Evolutionary conservation across 1,140 invertebrate genomes (phyloP).

Genomic region (Mylabris phalerata): DNA sequence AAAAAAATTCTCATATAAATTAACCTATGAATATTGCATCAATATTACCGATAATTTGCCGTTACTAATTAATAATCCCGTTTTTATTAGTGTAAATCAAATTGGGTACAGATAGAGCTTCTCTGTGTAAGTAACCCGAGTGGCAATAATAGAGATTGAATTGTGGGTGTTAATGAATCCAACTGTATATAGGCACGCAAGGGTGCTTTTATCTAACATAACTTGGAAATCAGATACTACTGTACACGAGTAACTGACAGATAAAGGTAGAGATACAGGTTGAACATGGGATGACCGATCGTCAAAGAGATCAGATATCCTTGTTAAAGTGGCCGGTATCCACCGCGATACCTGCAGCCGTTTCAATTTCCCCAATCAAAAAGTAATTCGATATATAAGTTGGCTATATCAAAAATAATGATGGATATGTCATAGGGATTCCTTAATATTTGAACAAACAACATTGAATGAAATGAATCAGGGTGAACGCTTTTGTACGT

Average conservation of each 20-base stretch:
- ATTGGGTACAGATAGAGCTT: too few relatives aligned
- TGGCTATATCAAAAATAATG: slow-evolving; percentile 38
- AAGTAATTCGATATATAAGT: slow-evolving; percentile 34
- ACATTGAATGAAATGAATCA: slow-evolving; percentile 13
- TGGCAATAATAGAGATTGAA: too few relatives aligned
- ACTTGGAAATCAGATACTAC: slow-evolving; percentile 20
- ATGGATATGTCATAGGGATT: slow-evolving; percentile 32
- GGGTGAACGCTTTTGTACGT: slow-evolving; percentile 23
- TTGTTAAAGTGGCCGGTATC: slow-evolving; percentile 23
- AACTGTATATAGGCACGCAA: neutral
- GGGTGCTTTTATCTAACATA: slow-evolving; percentile 9
- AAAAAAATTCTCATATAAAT: too few relatives aligned
- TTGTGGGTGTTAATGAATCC: too few relatives aligned
- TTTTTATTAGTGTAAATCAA: too few relatives aligned
- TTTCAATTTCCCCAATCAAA: slow-evolving; percentile 34
- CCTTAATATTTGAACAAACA: slow-evolving; percentile 31
- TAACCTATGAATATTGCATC: too few relatives aligned
- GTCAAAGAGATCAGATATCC: slow-evolving; percentile 21
- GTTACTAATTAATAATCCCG: too few relatives aligned
- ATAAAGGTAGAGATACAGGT: slow-evolving; percentile 12
- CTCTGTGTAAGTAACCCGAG: too few relatives aligned
- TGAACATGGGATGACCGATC: slow-evolving; percentile 18
- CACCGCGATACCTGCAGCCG: slow-evolving; percentile 18
- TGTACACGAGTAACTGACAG: slow-evolving; percentile 17
- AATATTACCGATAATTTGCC: too few relatives aligned